Base-by-base conservation (phyloP, 2,888 invertebrate genomes). In the Cryptophagus acutangulus region DNA sequence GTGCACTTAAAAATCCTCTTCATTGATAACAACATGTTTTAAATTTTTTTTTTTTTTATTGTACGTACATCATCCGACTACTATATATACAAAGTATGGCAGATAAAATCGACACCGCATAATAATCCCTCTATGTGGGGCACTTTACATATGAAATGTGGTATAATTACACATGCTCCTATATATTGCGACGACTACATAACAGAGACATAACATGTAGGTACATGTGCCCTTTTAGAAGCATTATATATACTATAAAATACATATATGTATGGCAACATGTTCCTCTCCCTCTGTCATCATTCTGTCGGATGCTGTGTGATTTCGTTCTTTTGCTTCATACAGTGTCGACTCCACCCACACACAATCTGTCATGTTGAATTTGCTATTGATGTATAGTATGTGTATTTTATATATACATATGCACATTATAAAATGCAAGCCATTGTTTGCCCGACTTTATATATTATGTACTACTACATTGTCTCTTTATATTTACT, bases 71-170 rank as follows among this genome's bases (percentile, higher is more conserved):
- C 26, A 26, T 26, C 3, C 26, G 9, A 12, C 12, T 26, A n/a
- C n/a, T 26, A 26, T 26, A 26, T 31, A 15, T 31, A 8, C 16
- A 5, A 5, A 31, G 36, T 33, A 34, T 36, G 39, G 34, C 31
- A 44, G 47, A 47, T 47, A 47, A 45, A 41, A 47, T 47, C 47
- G 39, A 38, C 44, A 40, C 41, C 30, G 44, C 38, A 47, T 45
- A 41, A 44, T 46, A 47, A 45, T 41, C 43, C 10, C 38, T 36
- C 46, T 20, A 8, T 29, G 29, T 5, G 9, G 36, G 28, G 40
- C 48, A 46, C 45, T 50, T 50, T 50, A 44, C 50, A 50, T 50
- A 48, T 50, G 43, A 47, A 47, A 47, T 47, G 48, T 38, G 42
- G 31, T 43, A 37, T 50, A 50, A 50, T 50, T 50, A 44, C 48